phyloP scores from a whole-genome alignment of 2,113 vertebrate genomes.

The Caranx melampygus region DNA sequence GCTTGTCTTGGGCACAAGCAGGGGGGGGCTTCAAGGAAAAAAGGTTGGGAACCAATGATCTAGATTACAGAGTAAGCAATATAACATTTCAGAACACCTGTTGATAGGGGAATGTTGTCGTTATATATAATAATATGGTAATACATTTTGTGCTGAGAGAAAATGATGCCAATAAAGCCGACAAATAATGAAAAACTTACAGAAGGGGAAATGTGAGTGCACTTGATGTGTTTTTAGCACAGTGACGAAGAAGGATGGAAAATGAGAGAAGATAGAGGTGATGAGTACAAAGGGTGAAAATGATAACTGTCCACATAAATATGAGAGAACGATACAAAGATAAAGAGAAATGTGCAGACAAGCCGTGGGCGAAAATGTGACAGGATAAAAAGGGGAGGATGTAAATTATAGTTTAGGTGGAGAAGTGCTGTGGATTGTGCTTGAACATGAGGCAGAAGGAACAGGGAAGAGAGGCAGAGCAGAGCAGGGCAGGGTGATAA shows the following conservation, averaged over 20 bases:
- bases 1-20: too few species aligned
- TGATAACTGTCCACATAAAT: slow-evolving; percentile 17
- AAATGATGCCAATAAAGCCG: slow-evolving; percentile 8
- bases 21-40: too few species aligned
- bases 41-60: too few species aligned
- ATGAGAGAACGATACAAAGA: slow-evolving; percentile 18
- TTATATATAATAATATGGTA: background rate
- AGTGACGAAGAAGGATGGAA: background rate
- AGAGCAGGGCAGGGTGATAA: slow-evolving; percentile 71
- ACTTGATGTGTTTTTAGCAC: background rate
- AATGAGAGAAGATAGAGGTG: background rate
- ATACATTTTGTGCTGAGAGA: background rate
- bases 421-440: slow-evolving; percentile 14
- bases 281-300: slow-evolving; percentile 8
- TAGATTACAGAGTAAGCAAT: background rate
- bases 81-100: background rate
- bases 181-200: background rate
- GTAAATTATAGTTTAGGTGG: slow-evolving; percentile 50
- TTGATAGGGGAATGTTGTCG: background rate
- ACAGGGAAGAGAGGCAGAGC: slow-evolving; percentile 37
- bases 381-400: slow-evolving; percentile 28
- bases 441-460: slow-evolving; percentile 41
- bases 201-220: too few species aligned
- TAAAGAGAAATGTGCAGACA: slow-evolving; percentile 35
- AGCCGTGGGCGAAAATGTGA: background rate